Evolutionary conservation across 2,888 invertebrate species (phyloP), one percentile per base, ranked within the genome.

Genomic region (Campoplex nolae): DNA sequence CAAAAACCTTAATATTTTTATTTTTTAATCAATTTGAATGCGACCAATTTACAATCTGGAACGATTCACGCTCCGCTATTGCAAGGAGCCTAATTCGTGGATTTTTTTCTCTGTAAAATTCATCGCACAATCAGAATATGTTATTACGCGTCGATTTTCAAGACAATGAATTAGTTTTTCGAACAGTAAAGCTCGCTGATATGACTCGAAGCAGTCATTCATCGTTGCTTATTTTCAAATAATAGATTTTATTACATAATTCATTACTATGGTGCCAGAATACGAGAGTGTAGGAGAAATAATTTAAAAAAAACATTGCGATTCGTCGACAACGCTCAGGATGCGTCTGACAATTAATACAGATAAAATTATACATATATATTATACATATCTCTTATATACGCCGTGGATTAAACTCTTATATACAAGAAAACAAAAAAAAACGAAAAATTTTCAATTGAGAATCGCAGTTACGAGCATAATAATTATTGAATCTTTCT

Each of bases 181-280:
- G 32, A 32, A 13, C 32, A 32, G 32, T 16, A 32, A 62, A 6
- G 4, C 16, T 32, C 1, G 32, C 28, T 6, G 32, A 62, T 32
- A 32, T 16, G 16, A 32, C 32, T 32, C 32, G 7, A 13, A 16
- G 1, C 62, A 32, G 32, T 62, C 32, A 32, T 32, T 16, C 32
- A 32, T 16, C 62, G 62, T 13, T 32, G 62, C 38, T 6, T 1
- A 32, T 32, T 62, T 32, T 62, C 6, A 32, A 32, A 62, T 32
- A 16, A 62, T 6, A 32, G 1, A 62, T 32, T 16, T 62, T 16
- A 62, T 32, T 32, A 32, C 32, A 62, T 62, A 6, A n/a, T 62
- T 62, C 13, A 62, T 6, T 62, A 62, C 68, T 62, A 74, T 67
- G 80, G 86, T 86, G 80, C 80, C 73, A 86, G 80, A 83, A 76